Evolutionary conservation across 2,113 vertebrate species (phyloP).

Genomic region (Nycticorax nycticorax): DNA sequence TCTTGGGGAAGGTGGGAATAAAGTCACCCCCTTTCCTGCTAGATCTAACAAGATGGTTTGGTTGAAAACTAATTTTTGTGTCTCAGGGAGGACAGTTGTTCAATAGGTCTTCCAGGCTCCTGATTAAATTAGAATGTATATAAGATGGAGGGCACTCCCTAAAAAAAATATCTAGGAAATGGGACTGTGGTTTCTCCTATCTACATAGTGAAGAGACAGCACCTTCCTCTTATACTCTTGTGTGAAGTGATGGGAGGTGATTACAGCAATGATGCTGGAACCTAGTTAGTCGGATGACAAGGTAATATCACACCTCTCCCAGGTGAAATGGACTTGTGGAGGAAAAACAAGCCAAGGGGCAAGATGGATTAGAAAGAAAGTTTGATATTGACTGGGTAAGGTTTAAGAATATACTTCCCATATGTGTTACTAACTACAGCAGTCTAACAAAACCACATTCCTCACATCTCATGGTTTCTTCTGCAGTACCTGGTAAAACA

Average conservation of each 20-base stretch:
- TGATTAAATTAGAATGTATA: neutral
- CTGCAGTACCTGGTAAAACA: neutral
- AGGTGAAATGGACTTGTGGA: neutral
- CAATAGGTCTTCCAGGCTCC: neutral
- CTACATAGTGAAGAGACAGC: neutral
- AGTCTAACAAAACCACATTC: neutral
- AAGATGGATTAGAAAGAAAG: neutral
- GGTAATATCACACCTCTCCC: neutral
- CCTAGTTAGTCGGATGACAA: neutral
- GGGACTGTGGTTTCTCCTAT: neutral
- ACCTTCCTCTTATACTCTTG: neutral
- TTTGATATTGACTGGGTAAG: neutral
- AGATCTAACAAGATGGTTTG: neutral
- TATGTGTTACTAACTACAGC: neutral
- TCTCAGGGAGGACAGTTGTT: neutral
- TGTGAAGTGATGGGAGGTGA: neutral
- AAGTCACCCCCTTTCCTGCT: neutral
- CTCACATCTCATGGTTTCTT: neutral
- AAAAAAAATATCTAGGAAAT: neutral
- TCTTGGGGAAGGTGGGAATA: neutral
- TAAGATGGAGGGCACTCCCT: neutral
- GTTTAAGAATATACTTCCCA: neutral
- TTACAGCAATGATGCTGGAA: neutral
- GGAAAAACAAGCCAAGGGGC: neutral
- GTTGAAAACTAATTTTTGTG: neutral